Evolutionary conservation across 2,797 vertebrate genomes (phyloP), one percentile per base, ranked within the genome.

Genomic region (Corythornis leucogaster): DNA sequence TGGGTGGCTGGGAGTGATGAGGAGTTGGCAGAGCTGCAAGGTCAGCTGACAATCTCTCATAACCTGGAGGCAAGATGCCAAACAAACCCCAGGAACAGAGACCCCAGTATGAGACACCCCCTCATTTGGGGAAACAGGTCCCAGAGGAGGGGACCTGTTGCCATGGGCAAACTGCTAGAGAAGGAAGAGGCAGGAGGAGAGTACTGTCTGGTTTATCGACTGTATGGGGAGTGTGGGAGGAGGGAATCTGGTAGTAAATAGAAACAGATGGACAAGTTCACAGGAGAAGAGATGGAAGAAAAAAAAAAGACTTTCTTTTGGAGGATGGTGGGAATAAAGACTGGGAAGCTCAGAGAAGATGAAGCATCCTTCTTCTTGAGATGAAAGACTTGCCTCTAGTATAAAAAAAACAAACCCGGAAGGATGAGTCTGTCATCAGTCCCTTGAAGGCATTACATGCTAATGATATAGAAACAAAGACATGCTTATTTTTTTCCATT

Each of bases 181-280:
- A 17, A 45, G 50, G 57, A 70, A 81, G 28, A 85, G 35, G 50
- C 22, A 62, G 87, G 26, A 70, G 50, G 24, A 62, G 33, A 51
- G 18, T 6, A n/a, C 38, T 28, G 28, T 24, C 57, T 0, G 1
- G 42, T 45, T 86, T 57, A 40, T 21, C 1, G 8, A n/a, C 45
- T 69, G 16, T 38, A 28, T 22, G 38, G 55, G 40, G 61, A 64
- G 33, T n/a, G 73, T 80, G 46, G 77, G 73, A 87, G 51, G n/a
- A n/a, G 40, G 28, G 31, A 69, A 81, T 86, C 78, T 74, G 82
- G 31, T 75, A 62, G 43, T 66, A 85, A 94, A 79, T 46, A 81
- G 76, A 93, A 92, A 89, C 84, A 91, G 76, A 71, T 69, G 73
- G 82, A 31, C 25, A 55, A 91, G 35, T 69, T 92, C 69, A 69